A percentile compares a stretch with the other conserved stretches of the same genome.
These are phyloP conservation scores for Thera obeliscata DNA, from an alignment of 2,888 invertebrate species.

Conservation along the genomic window DNA sequence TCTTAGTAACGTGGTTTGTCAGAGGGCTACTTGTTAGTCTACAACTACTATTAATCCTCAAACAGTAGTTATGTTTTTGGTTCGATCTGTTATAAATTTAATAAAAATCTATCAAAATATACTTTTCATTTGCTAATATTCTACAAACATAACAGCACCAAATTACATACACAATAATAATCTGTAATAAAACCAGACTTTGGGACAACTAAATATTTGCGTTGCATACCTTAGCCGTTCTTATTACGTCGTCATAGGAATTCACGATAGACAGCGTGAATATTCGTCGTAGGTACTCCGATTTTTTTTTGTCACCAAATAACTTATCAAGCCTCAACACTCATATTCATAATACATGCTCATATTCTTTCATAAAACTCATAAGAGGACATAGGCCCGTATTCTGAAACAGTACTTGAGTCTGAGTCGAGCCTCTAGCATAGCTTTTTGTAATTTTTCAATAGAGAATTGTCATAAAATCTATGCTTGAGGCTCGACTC, in stretches of 20 bases:
- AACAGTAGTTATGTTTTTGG: background rate
- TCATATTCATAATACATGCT: no score
- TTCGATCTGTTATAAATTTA: background rate
- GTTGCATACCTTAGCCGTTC: background rate
- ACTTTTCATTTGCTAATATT: background rate
- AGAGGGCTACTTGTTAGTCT: no score
- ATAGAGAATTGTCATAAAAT: no score
- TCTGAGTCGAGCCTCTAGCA: no score
- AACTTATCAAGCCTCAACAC: background rate
- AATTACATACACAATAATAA: background rate
- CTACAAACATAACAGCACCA: slow-evolving; percentile 1
- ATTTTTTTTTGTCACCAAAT: background rate
- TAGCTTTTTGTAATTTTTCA: no score
- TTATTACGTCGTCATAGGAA: background rate
- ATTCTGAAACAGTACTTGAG: no score
- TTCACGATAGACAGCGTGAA: background rate
- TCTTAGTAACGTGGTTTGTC: no score
- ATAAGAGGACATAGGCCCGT: no score
- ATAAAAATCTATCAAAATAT: slow-evolving; percentile 3
- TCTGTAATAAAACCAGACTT: background rate
- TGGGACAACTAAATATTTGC: background rate
- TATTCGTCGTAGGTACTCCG: background rate
- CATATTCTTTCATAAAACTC: no score
- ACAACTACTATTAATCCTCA: no score
- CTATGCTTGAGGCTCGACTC: no score